Evolutionary conservation across 2,888 invertebrate species (phyloP), one percentile per base, ranked within the genome.

Genomic region (Andrena dorsata): DNA sequence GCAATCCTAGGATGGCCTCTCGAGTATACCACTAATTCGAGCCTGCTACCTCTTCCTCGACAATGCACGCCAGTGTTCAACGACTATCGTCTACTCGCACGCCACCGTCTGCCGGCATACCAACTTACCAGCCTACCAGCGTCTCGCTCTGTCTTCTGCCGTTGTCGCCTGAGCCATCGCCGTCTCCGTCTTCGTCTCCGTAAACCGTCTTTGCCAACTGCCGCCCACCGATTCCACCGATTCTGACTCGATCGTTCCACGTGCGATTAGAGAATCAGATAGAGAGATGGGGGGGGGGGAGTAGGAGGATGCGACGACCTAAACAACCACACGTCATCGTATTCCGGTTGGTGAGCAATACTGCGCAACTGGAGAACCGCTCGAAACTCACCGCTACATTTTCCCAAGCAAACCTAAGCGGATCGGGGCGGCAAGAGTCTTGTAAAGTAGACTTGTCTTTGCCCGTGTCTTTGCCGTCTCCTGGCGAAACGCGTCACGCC

Each of bases 1-100:
- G 74, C 92, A 91, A 80, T 84, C 88, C 81, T 91, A 90, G 88
- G 84, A 84, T 69, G 68, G 16, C 63, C 49, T 4, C 6, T 56
- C 69, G 63, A n/a, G 51, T 32, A 61, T 70, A 51, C 41, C n/a
- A 26, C 41, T 65, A 61, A 69, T 66, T 68, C 35, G 56, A 41
- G 23, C 20, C 68, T 69, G 73, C 69, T 64, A 69, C 69, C 73
- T 79, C 73, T 41, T 53, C 78, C 58, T 49, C 78, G 68, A 60
- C 61, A 60, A 65, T 30, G 65, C 65, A 47, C 35, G 30, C 47
- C 41, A 23, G 66, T n/a, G 2, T 23, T 56, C 61, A 53, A 61
- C n/a, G 53, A 26, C 53, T 53, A n/a, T 20, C 73, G 6, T 8
- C 41, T n/a, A 56, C 28, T 66, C 20, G 10, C 23, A 23, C 47